Evolutionary conservation across 2,797 vertebrate genomes (phyloP), one percentile per base, ranked within the genome.

Genomic region (Triplophysa bombifrons): DNA sequence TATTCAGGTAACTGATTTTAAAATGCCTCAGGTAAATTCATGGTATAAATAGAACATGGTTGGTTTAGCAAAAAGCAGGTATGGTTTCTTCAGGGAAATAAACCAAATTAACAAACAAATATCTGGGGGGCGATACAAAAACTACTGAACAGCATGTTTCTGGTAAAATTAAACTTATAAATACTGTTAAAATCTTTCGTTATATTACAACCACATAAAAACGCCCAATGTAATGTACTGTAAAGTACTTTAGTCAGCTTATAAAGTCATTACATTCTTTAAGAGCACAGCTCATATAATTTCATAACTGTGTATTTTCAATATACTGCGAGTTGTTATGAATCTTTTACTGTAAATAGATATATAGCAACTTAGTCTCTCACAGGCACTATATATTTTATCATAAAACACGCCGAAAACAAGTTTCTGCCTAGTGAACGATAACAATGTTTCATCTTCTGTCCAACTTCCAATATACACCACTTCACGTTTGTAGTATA

Each of bases 111-210:
- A 25, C 66, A 61, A 61, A 61, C 20, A 34, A 50, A 63, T 25
- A 0, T 53, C 66, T 25, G n/a, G 67, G 67, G 56, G 44, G 34
- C 48, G 22, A 25, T 71, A 27, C 27, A 51, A 78, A 78, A 78
- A 78, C 11, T 7, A 78, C 66, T 19, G 41, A 50, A 25, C 76
- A 70, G 58, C 0, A 2, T 16, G 50, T 61, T 65, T 66, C 34
- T 63, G 22, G 13, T 46, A 19, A 79, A 55, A 79, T 64, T 79
- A 72, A 72, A 72, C 64, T 3, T 72, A 72, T 72, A 79, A 79
- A 79, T 79, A 72, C 30, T 53, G n/a, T 61, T 61, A 38, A 61
- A 63, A 55, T 71, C 58, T 20, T 53, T 17, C 12, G 9, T 14
- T 53, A 22, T 78, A 72, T 79, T 72, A 79, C 71, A 50, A 65